Base-by-base conservation (phyloP, 2,888 invertebrate genomes). In the Mesochorus sp. region DNA sequence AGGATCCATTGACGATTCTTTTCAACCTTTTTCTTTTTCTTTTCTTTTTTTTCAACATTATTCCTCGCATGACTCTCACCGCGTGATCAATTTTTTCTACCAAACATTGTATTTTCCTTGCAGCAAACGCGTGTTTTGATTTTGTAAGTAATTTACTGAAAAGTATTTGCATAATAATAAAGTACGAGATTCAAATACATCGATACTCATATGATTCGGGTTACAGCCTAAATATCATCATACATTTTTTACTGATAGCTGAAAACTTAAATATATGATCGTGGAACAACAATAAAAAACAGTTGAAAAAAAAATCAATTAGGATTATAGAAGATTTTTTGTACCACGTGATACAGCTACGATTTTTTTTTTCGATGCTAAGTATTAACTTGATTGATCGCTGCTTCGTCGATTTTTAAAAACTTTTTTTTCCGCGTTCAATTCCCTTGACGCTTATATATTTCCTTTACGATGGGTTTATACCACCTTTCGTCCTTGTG, bases 341-440 rank as follows among this genome's bases (percentile, higher is more conserved):
- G 71, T 21, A 39, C 61, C 44, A 51, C 26, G 21, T 37, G 51
- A 17, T 31, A 55, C 62, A 21, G 55, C 31, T 2, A 44, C 10
- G 21, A 44, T 47, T 44, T 28, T 42, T 28, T 26, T 59, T 24
- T n/a, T n/a, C n/a, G n/a, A n/a, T n/a, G n/a, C n/a, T 79, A 82
- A 82, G 83, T 83, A 81, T 76, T 80, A n/a, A n/a, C n/a, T n/a
- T n/a, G 61, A 68, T 75, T 53, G 74, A 68, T 75, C 57, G 74
- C 61, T 67, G 53, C 57, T 68, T 75, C 53, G 61, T 34, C 68
- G 70, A 77, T 71, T 83, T 85, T 82, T 59, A 57, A 61, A 8
- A 14, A 42, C 6, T 5, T 34, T 64, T 73, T 62, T 34, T 42
- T 57, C 1, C 6, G 26, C 39, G 37, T 49, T 67, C 84, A 64